phyloP scores from a whole-genome alignment of 2,797 vertebrate species.

The Acridotheres tristis region DNA sequence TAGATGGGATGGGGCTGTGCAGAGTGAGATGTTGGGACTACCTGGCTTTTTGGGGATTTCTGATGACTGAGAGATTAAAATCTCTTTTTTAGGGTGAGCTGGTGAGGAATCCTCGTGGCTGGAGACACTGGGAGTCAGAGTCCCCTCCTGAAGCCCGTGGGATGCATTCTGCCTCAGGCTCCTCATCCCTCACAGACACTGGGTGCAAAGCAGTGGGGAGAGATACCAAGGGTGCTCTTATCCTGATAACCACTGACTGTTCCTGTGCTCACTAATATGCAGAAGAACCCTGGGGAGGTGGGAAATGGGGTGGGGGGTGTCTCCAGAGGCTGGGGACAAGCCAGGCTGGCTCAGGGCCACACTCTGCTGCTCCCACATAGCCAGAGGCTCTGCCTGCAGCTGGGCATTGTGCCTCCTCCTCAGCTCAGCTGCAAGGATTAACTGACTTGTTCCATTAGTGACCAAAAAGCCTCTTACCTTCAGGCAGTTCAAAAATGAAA shows the following conservation, averaged over 20 bases:
- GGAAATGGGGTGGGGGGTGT: neutral
- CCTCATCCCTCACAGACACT: neutral
- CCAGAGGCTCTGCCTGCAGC: neutral
- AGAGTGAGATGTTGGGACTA: accelerated
- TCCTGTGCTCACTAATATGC: accelerated
- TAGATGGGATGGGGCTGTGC: too few relatives aligned
- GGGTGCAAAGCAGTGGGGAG: neutral
- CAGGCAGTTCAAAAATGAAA: neutral
- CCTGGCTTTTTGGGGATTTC: neutral
- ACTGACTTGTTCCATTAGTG: neutral
- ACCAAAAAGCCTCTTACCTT: neutral
- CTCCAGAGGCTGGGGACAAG: neutral
- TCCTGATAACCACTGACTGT: neutral
- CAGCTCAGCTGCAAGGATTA: neutral
- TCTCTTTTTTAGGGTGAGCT: accelerated
- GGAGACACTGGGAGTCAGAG: neutral
- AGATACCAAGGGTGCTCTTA: neutral
- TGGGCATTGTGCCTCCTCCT: neutral
- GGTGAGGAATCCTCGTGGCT: accelerated
- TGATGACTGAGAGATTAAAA: neutral
- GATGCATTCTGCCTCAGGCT: neutral
- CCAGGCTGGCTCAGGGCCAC: neutral
- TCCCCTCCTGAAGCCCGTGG: accelerated
- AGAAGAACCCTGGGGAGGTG: neutral
- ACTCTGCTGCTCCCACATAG: neutral